Evolutionary conservation across 2,888 invertebrate genomes (phyloP).

Genomic region (Enchytraeus crypticus): DNA sequence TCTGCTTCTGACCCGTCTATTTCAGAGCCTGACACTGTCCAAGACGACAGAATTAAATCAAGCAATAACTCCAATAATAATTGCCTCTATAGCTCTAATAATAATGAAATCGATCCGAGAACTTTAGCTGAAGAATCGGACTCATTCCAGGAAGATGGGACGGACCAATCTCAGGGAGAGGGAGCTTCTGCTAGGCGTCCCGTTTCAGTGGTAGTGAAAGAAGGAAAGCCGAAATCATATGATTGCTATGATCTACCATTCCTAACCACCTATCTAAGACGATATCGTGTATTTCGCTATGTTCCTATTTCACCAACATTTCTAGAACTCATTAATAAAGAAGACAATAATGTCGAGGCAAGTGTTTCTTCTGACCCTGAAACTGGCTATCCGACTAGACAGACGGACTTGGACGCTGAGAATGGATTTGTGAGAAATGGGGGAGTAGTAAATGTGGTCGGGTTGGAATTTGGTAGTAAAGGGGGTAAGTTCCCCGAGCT

Average conservation of each 20-base stretch:
- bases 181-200: no score
- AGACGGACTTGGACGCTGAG: no score
- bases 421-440: no score
- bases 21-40: not conserved
- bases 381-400: no score
- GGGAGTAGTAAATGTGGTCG: no score
- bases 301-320: slow-evolving; percentile 9
- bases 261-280: not conserved
- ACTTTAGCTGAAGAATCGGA: no score
- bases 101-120: not conserved
- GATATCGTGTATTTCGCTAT: not conserved
- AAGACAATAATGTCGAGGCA: not conserved
- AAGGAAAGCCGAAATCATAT: not conserved
- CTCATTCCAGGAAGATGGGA: no score
- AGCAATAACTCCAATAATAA: not conserved
- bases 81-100: not conserved
- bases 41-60: not conserved
- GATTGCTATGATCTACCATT: slow-evolving; percentile 11
- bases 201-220: not conserved
- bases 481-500: no score
- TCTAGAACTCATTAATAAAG: not conserved
- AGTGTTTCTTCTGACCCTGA: no score
- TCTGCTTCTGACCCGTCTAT: no score
- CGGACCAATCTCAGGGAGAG: no score
- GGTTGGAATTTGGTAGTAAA: no score